Evolutionary conservation across 1,140 invertebrate genomes (phyloP).

Genomic region (Solenopsis fugax): DNA sequence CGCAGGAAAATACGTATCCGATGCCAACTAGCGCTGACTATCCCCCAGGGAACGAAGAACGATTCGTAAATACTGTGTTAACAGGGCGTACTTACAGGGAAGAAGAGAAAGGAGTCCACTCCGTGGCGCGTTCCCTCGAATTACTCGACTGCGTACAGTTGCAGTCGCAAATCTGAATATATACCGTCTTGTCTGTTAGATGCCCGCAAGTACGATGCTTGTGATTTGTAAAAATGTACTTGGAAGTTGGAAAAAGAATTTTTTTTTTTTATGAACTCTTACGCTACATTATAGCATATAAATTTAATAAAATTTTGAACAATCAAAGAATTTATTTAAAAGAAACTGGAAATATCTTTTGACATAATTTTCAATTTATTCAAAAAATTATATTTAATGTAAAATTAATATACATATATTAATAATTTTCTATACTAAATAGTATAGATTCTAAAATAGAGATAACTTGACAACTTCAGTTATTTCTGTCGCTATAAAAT

Average conservation of each 20-base stretch:
- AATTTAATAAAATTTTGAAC: neutral
- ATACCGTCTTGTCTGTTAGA: neutral
- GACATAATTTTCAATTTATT: neutral
- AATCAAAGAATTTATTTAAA: neutral
- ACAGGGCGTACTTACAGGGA: constrained; percentile 44
- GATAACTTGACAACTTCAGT: neutral
- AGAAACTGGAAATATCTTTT: neutral
- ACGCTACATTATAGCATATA: neutral
- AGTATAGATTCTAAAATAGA: neutral
- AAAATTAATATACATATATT: constrained; percentile 8
- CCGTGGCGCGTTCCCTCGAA: constrained; percentile 41
- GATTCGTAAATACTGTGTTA: constrained; percentile 68
- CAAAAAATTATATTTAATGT: constrained; percentile 9
- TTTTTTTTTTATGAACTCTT: neutral
- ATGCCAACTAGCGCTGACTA: constrained; percentile 49
- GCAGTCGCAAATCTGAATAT: constrained; percentile 37
- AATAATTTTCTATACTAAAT: neutral
- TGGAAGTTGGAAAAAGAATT: neutral
- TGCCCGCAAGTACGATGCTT: neutral
- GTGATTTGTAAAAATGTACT: neutral
- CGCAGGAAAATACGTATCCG: constrained; percentile 50
- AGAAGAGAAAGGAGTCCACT: constrained; percentile 13
- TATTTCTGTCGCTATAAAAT: constrained; percentile 1
- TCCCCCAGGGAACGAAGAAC: constrained; percentile 42
- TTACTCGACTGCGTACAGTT: constrained; percentile 39